phyloP scores from a whole-genome alignment of 2,888 invertebrate species.

The Nasonovia ribisnigri region DNA sequence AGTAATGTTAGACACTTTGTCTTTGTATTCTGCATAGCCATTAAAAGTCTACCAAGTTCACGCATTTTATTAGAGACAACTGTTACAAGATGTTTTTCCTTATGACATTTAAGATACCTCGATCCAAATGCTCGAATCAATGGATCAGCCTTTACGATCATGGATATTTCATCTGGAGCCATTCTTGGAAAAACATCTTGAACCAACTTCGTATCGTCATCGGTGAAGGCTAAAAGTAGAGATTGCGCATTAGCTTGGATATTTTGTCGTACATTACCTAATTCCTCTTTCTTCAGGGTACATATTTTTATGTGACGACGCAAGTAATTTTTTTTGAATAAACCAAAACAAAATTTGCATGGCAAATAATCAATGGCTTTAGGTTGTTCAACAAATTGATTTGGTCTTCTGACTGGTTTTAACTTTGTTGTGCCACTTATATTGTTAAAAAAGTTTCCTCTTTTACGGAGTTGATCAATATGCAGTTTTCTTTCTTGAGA shows the following conservation, averaged over 20 bases:
- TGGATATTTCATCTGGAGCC: neutral
- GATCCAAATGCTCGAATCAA: neutral
- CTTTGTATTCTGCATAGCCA: neutral
- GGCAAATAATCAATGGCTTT: neutral
- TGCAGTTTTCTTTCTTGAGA: neutral
- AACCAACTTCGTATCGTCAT: neutral
- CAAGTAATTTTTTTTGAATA: neutral
- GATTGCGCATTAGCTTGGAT: neutral
- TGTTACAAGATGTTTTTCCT: neutral
- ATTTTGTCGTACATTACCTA: neutral
- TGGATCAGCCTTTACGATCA: neutral
- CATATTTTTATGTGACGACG: constrained; percentile 8
- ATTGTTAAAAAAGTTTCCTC: constrained; percentile 17
- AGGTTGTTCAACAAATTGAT: neutral
- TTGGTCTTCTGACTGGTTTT: neutral
- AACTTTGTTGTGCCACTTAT: neutral
- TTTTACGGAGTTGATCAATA: neutral
- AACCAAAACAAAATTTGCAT: neutral
- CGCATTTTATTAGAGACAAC: neutral
- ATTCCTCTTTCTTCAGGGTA: neutral
- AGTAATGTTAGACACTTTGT: neutral
- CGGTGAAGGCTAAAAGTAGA: neutral
- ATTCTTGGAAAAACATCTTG: neutral
- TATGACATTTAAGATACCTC: neutral
- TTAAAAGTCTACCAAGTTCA: neutral